phyloP scores from a whole-genome alignment of 2,888 invertebrate species.

The Agriotes lineatus region DNA sequence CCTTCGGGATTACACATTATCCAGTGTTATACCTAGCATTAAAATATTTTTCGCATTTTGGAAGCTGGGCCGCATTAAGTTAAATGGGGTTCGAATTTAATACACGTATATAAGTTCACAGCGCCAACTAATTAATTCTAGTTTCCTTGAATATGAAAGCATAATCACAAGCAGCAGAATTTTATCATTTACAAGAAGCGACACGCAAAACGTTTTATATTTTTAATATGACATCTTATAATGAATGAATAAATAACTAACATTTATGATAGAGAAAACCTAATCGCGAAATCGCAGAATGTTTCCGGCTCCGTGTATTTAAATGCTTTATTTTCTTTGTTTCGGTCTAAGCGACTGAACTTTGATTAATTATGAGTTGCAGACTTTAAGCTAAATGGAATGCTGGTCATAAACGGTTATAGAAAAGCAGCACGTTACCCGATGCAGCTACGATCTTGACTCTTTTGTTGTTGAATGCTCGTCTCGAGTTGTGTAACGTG shows the following conservation, averaged over 20 bases:
- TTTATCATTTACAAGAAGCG: constrained; percentile 4
- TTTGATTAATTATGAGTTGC: constrained; percentile 50
- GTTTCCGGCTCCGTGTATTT: constrained; percentile 48
- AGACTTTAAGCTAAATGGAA: constrained; percentile 45
- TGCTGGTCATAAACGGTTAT: constrained; percentile 39
- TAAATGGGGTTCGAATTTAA: background rate
- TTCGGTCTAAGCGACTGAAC: constrained; percentile 46
- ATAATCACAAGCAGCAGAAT: background rate
- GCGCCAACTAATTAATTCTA: background rate
- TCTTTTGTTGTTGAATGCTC: background rate
- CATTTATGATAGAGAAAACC: constrained; percentile 47
- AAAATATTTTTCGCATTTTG: constrained; percentile 2
- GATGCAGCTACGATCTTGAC: background rate
- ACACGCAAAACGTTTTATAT: constrained; percentile 21
- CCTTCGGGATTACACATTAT: constrained; percentile 40
- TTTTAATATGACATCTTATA: constrained; percentile 25
- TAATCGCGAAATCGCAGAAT: constrained; percentile 48
- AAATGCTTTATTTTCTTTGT: constrained; percentile 48
- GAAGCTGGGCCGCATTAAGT: background rate
- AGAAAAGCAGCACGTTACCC: background rate
- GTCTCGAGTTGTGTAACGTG: too few species aligned
- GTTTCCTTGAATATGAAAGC: background rate
- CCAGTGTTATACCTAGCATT: background rate
- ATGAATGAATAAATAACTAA: constrained; percentile 33
- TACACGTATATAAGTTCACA: background rate